Evolutionary conservation across 2,888 invertebrate genomes (phyloP), one percentile per base, ranked within the genome.

Genomic region (Drosophila prolongata): DNA sequence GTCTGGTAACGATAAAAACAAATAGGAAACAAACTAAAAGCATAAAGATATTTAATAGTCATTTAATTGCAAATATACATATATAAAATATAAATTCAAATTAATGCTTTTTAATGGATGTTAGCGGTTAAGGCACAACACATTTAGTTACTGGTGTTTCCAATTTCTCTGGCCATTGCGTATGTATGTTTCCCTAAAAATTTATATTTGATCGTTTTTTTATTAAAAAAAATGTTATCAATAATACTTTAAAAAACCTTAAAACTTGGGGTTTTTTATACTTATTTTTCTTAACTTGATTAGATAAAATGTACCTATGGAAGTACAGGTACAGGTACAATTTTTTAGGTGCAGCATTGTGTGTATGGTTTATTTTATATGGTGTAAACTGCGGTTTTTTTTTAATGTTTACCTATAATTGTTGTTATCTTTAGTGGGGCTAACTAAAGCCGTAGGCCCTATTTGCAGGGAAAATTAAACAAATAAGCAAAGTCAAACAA

Each of bases 11-110:
- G 74, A 83, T 70, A 71, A 60, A 65, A 27, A 42, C 40, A 49
- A 55, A 24, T 50, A 55, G 62, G 62, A 59, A 75, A 77, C 46
- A 56, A 78, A 80, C 67, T 79, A 83, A 75, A 77, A 58, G 59
- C 65, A 38, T 64, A 54, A 50, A 70, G 61, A 80, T 75, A 66
- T 71, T 80, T 69, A 70, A 77, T 70, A 74, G 54, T 68, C 56
- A 52, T 53, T 73, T 44, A 67, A 73, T 77, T 80, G 50, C 44
- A 77, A 74, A 53, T 60, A 58, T 73, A 73, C 72, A 73, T 72
- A 58, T 38, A 66, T 47, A 70, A 71, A 56, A 61, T 30, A 30
- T 30, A 30, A 40, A 54, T 55, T 69, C 2, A 54, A 47, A n/a
- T 6, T 19, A 5, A 11, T 46, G 11, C 5, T 40, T 44, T 42